phyloP scores from a whole-genome alignment of 2,797 vertebrate genomes.

The Cheirogaleus major region DNA sequence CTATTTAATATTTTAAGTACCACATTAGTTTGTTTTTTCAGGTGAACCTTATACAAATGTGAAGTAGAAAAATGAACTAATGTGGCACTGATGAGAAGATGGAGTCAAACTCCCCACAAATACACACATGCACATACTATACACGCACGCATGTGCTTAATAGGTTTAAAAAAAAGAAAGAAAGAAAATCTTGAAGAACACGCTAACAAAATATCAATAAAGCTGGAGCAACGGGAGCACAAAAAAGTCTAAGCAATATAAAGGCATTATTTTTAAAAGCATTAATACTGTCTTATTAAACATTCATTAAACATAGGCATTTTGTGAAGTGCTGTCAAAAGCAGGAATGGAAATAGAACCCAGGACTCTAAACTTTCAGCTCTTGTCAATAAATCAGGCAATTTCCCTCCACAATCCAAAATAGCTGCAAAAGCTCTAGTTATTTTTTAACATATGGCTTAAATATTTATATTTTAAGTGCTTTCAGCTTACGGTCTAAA shows the following conservation, averaged over 20 bases:
- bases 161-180: background rate
- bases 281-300: conserved; percentile 17
- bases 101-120: background rate
- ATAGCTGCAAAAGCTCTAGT: conserved; percentile 30
- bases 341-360: conserved; percentile 45
- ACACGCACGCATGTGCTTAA: no score
- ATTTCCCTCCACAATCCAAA: conserved; percentile 42
- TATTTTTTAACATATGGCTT: conserved; percentile 70
- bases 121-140: background rate
- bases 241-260: background rate
- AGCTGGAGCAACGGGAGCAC: background rate
- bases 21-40: background rate
- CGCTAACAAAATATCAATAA: background rate
- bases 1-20: background rate
- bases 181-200: background rate
- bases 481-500: conserved; percentile 52
- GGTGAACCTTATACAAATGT: background rate
- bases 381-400: conserved; percentile 53
- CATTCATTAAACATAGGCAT: conserved; percentile 17
- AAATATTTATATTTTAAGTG: conserved; percentile 78
- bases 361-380: conserved; percentile 46
- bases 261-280: conserved; percentile 54
- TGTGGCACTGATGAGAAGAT: background rate
- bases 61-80: background rate
- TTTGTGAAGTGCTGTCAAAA: conserved; percentile 56